Base-by-base conservation (phyloP, 37 sponge, comb jelly and placozoan genomes). In the Amphimedon queenslandica region DNA sequence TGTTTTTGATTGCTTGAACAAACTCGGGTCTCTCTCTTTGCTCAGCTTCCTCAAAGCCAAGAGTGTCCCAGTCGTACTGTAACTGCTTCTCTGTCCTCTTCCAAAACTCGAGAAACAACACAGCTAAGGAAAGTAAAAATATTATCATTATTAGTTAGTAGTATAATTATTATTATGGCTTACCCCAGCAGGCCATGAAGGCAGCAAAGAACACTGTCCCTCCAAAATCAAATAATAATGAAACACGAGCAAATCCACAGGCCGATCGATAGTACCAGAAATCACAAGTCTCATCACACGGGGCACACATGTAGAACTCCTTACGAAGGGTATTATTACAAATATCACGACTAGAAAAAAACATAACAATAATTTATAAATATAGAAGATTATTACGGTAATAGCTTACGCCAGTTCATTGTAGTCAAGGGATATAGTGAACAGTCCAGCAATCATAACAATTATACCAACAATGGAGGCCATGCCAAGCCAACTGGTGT, bases 91-190 rank as follows among this genome's bases (percentile, higher is more conserved):
- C 89, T 57, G 86, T 73, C 16, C 99, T 66, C 86, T 98, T 98
- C 99, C 99, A 98, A 55, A 98, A 92, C 81, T 98, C 99, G 75
- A 98, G 79, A 64, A 98, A 98, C 40, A 98, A 60, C 35, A 92
- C 96, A 80, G 87, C 90, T 87, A 29, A 13, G 21, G 23, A 5
- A 13, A 20, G 24, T 6, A 70, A 16, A 31, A 23, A 66, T 10
- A 66, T n/a, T n/a, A n/a, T n/a, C n/a, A n/a, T n/a, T n/a, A n/a
- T n/a, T n/a, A n/a, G n/a, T n/a, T n/a, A n/a, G n/a, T n/a, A n/a
- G n/a, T n/a, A n/a, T n/a, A n/a, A n/a, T n/a, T n/a, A n/a, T n/a
- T n/a, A n/a, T n/a, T n/a, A n/a, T n/a, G 13, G 63, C 83, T 69
- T 69, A 89, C 89, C 92, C 94, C 99, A 98, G 36, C 94, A 69